Evolutionary conservation across 2,888 invertebrate genomes (phyloP).

Genomic region (Pherbina coryleti): DNA sequence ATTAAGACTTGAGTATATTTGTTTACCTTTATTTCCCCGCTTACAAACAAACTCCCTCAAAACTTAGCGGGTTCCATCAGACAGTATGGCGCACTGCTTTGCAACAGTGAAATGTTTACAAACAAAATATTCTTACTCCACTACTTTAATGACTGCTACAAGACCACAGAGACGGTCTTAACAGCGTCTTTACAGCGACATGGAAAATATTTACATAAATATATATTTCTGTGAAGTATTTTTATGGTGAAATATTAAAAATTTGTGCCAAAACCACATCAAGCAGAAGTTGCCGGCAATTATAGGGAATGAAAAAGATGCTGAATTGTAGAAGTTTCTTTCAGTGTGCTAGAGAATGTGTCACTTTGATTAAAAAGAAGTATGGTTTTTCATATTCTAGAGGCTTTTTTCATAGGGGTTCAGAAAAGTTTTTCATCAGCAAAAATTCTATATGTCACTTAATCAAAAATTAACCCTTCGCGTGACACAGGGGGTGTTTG

Average conservation of each 20-base stretch:
- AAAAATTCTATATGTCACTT: too few relatives aligned
- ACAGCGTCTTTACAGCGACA: slow-evolving; percentile 15
- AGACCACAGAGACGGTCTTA: background rate
- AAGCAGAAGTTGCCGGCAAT: slow-evolving; percentile 37
- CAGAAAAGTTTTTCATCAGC: too few relatives aligned
- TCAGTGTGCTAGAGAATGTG: too few relatives aligned
- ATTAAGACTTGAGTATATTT: too few relatives aligned
- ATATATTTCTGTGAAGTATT: slow-evolving; percentile 19
- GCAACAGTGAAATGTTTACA: slow-evolving; percentile 2
- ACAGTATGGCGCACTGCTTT: slow-evolving; percentile 29
- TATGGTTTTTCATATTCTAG: too few relatives aligned
- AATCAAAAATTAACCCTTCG: too few relatives aligned
- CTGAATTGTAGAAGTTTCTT: too few relatives aligned
- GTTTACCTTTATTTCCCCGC: background rate
- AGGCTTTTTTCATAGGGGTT: too few relatives aligned
- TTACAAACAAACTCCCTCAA: background rate
- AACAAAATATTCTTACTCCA: background rate
- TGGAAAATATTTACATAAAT: slow-evolving; percentile 28
- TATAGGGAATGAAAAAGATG: too few relatives aligned
- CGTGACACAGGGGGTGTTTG: too few relatives aligned
- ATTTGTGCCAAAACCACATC: slow-evolving; percentile 53
- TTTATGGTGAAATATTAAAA: slow-evolving; percentile 53
- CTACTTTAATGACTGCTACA: slow-evolving; percentile 21
- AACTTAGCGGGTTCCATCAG: slow-evolving; percentile 12
- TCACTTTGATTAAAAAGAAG: too few relatives aligned